Evolutionary conservation across 2,888 invertebrate species (phyloP), one percentile per base, ranked within the genome.

Genomic region (Protodeltote pygarga): DNA sequence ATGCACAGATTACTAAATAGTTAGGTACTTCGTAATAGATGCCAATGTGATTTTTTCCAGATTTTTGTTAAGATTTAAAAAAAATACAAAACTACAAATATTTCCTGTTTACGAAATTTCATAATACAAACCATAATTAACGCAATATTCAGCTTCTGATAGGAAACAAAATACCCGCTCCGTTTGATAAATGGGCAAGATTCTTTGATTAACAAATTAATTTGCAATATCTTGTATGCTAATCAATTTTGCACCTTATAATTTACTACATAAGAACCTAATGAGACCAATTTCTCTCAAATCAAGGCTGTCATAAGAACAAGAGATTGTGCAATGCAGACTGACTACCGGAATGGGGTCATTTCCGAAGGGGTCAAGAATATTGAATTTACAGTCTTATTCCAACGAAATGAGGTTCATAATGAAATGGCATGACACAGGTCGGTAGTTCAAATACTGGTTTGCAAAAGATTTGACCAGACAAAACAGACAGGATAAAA

Each of bases 281-380:
- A 47, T 25, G 51, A 58, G 54, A 39, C 44, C 33, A 60, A 70
- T 67, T 59, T 68, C 58, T 55, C 45, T 50, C 21, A 52, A 57
- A 70, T 53, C 54, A 68, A 66, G 59, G 59, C 54, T 65, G 70
- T 59, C 59, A 69, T 55, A 65, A 61, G 67, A 70, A 72, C 66
- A 69, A 71, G 71, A 71, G 64, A 66, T 77, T 76, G 69, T 72
- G 69, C 68, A 75, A 74, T 65, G 51, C 62, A 40, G 45, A 28
- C 45, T 34, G 49, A 55, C 63, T 59, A 51, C 42, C 49, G 65
- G 76, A 80, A 80, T 80, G 79, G 77, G 81, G 80, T 77, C 81
- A 77, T 59, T 76, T 80, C 79, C 78, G 79, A 77, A 66, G 42
- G 42, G n/a, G 28, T 10, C 19, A 23, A 13, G 33, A 9, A 11